These are phyloP conservation scores for Parnassius orleans DNA, from an alignment of 2,888 invertebrate species.

Conservation along the genomic window DNA sequence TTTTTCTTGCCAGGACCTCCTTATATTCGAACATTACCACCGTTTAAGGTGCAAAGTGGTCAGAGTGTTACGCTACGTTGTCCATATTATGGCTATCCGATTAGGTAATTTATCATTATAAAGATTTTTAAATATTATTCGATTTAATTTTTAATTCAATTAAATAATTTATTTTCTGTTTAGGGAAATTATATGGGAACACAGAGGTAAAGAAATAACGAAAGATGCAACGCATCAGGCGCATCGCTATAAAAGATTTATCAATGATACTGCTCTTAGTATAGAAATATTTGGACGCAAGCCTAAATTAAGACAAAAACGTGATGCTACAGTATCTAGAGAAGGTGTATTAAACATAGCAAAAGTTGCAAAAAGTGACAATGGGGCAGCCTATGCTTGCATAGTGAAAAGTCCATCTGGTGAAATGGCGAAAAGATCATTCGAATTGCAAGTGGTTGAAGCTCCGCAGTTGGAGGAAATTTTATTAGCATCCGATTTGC, in stretches of 20 bases:
- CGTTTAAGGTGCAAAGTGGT: conserved; percentile 90
- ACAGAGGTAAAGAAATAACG: conserved; percentile 70
- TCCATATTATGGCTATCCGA: conserved; percentile 92
- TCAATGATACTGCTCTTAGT: conserved; percentile 52
- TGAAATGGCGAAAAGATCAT: conserved; percentile 86
- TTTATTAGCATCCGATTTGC: conserved; percentile 87
- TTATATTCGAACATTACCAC: conserved; percentile 86
- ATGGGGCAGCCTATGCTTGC: conserved; percentile 89
- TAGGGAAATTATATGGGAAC: conserved; percentile 77
- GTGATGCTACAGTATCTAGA: conserved; percentile 52
- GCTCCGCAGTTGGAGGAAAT: conserved; percentile 93
- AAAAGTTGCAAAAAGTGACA: conserved; percentile 83
- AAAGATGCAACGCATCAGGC: conserved; percentile 52
- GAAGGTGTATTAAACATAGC: conserved; percentile 82
- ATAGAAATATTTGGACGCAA: conserved; percentile 74
- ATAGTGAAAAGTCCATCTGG: conserved; percentile 87
- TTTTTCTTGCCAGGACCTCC: conserved; percentile 82
- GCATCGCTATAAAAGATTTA: conserved; percentile 60
- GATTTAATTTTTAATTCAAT: not conserved
- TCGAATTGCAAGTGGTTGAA: conserved; percentile 85
- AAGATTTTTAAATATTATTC: not conserved
- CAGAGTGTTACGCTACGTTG: conserved; percentile 88
- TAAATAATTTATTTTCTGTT: conserved; percentile 31
- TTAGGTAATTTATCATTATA: conserved; percentile 67
- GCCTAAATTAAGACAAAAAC: conserved; percentile 70